These are phyloP conservation scores for Odontamblyopus rebecca DNA, from an alignment of 2,797 vertebrate genomes.

Conservation along the genomic window DNA sequence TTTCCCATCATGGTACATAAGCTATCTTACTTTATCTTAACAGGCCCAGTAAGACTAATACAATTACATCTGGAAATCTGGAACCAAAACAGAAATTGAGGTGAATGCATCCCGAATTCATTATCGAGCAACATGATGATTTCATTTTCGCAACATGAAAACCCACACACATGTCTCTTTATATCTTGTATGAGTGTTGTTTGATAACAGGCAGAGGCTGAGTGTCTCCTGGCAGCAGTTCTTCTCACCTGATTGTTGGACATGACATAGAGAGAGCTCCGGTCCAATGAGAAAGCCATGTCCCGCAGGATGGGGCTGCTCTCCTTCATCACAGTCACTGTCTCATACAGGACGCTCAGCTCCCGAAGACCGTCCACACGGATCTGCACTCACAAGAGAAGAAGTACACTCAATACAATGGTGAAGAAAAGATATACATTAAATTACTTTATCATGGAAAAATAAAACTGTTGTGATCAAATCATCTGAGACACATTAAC, in stretches of 20 bases:
- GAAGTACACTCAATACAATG: slow-evolving; percentile 23
- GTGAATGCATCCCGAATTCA: too few species aligned
- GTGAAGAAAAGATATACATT: neutral
- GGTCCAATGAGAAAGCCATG: slow-evolving; percentile 94
- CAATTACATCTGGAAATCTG: too few species aligned
- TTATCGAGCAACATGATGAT: neutral
- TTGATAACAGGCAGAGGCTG: slow-evolving; percentile 28
- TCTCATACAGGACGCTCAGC: slow-evolving; percentile 91
- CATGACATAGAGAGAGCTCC: slow-evolving; percentile 93
- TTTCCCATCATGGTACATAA: too few species aligned
- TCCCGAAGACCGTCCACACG: slow-evolving; percentile 88
- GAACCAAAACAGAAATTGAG: too few species aligned
- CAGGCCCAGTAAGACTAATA: too few species aligned
- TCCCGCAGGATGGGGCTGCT: slow-evolving; percentile 89
- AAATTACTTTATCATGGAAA: neutral
- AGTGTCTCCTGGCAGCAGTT: slow-evolving; percentile 37
- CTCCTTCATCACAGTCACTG: slow-evolving; percentile 88
- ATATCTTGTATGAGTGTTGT: slow-evolving; percentile 15
- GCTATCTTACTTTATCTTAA: too few species aligned
- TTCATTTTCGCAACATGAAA: neutral
- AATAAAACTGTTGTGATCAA: neutral
- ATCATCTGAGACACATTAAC: neutral
- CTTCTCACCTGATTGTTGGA: slow-evolving; percentile 91
- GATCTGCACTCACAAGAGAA: slow-evolving; percentile 77
- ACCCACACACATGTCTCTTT: slow-evolving; percentile 12